Evolutionary conservation across 2,888 invertebrate species (phyloP), one percentile per base, ranked within the genome.

Genomic region (Drosophila quinaria): DNA sequence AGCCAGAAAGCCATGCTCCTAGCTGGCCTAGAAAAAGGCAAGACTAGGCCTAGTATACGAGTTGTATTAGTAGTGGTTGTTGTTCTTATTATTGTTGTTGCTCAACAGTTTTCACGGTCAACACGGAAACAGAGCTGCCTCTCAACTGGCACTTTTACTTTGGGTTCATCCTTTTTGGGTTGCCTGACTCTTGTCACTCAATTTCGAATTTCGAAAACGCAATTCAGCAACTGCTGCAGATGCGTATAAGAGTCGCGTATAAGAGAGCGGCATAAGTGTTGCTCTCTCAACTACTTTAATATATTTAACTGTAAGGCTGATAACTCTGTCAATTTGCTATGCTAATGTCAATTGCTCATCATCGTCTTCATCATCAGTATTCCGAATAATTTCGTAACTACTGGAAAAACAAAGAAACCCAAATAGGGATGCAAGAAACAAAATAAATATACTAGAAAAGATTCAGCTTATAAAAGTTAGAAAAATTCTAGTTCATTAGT

Each of bases 41-140:
- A 17, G 44, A 35, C 37, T 37, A 62, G 55, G 58, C 47, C 58
- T 49, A 49, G 49, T 47, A 29, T 25, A 25, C 11, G 56, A 37
- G 44, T 52, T 52, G 17, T 41, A 4, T 0, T 13, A n/a, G 10
- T 35, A 15, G 11, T 55, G 42, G 33, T 55, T 47, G 42, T 56
- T 44, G 22, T 22, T 4, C 22, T 22, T 22, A 22, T 22, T 11
- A 13, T 25, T 25, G 25, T 25, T 25, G 29, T 8, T 29, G 8
- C 29, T 41, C 29, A 39, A 51, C 17, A 50, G 59, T 66, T 70
- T 76, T 78, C 78, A 78, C 68, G 79, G 79, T 78, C 78, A 79
- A 52, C 75, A 51, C 44, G 3, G 35, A 13, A 35, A 29, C 15
- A 29, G 39, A 58, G 39, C 13, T 51, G 35, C 22, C 61, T 17